Percentiles rank a stretch among this genome's conserved stretches.
phyloP scores from a whole-genome alignment of 2,888 invertebrate genomes.

The Nomada goodeniana region DNA sequence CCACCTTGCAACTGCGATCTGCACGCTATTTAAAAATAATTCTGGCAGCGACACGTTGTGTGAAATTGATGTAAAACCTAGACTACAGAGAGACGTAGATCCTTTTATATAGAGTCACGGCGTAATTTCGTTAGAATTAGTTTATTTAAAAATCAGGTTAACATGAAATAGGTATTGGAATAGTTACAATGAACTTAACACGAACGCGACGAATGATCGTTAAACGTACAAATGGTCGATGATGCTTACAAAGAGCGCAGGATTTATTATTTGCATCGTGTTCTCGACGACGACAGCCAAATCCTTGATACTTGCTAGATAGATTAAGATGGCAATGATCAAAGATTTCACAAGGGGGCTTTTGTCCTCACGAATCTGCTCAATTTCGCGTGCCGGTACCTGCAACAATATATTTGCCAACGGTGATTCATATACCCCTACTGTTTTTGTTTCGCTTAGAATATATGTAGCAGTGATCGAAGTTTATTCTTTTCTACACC shows the following conservation, averaged over 20 bases:
- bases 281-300: neutral
- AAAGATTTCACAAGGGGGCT: neutral
- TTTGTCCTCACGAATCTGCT: neutral
- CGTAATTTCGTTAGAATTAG: neutral
- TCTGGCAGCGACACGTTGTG: neutral
- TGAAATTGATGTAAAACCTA: neutral
- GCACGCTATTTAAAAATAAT: slow-evolving; percentile 16
- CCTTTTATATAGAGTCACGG: slow-evolving; percentile 1
- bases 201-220: neutral
- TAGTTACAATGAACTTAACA: neutral
- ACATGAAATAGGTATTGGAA: too few species aligned
- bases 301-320: neutral
- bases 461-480: neutral
- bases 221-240: neutral
- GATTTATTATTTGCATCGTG: slow-evolving; percentile 13
- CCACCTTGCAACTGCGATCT: neutral
- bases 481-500: neutral
- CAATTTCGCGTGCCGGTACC: neutral
- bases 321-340: neutral
- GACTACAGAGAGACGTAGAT: neutral
- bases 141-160: neutral
- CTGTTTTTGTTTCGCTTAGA: neutral
- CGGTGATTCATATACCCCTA: neutral
- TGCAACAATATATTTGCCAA: slow-evolving; percentile 9
- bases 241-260: neutral